Conservation (phyloP, 64 coral and sea anemone species). For the Astreopora myriophthalma region DNA sequence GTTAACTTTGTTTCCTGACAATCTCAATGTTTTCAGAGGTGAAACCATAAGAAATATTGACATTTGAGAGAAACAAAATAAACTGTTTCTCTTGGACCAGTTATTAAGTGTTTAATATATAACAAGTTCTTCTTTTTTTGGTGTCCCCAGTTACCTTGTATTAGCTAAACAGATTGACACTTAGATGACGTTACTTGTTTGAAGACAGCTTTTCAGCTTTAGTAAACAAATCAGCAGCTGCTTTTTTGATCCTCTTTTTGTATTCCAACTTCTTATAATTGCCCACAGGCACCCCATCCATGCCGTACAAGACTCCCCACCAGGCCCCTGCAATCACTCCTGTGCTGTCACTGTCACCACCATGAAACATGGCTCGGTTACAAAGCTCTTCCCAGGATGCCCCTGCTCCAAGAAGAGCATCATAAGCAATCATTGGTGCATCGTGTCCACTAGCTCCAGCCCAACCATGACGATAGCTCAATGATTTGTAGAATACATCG, state of each 20-base stretch:
- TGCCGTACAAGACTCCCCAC: constrained; percentile 89
- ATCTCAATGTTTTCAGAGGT: no score
- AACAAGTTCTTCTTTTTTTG: no score
- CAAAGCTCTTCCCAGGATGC: constrained; percentile 92
- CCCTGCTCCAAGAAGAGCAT: constrained; percentile 84
- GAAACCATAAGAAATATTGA: no score
- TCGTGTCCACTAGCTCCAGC: constrained; percentile 95
- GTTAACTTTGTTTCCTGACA: no score
- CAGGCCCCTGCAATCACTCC: constrained; percentile 96
- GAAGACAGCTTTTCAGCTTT: constrained; percentile 31
- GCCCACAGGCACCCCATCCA: constrained; percentile 75
- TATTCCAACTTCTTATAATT: constrained; percentile 91
- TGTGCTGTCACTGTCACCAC: constrained; percentile 97
- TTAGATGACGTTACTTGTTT: neutral
- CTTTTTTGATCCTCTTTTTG: constrained; percentile 79
- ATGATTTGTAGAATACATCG: constrained; percentile 86
- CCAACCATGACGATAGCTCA: constrained; percentile 85
- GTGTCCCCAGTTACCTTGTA: no score
- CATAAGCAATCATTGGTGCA: constrained; percentile 99
- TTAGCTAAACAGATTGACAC: no score
- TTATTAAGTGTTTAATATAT: no score
- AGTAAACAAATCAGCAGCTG: constrained; percentile 67
- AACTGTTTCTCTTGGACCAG: no score
- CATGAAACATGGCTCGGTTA: constrained; percentile 89
- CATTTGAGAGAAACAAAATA: no score